phyloP scores from a whole-genome alignment of 2,797 vertebrate species.

The Euthynnus affinis region DNA sequence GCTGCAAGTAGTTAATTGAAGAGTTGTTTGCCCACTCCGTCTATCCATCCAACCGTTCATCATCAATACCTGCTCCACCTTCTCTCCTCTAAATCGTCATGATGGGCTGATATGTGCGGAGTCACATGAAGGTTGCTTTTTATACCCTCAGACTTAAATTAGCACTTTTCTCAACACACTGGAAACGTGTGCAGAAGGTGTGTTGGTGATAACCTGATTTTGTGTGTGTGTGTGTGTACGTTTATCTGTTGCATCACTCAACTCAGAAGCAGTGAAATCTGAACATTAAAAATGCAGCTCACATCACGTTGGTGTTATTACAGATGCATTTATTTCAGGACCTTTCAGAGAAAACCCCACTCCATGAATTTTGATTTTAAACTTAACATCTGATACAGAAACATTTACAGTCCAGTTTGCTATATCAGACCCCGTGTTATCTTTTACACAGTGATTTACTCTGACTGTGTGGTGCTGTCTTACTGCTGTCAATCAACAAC shows the following conservation, averaged over 20 bases:
- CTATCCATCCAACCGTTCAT: not conserved
- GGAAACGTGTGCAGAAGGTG: constrained; percentile 8
- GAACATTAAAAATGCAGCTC: constrained; percentile 20
- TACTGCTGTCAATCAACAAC: not conserved
- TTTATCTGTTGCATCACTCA: constrained; percentile 36
- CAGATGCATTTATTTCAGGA: not conserved
- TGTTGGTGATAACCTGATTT: not conserved
- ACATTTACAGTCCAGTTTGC: constrained; percentile 1
- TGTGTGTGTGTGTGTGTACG: not conserved
- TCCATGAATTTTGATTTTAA: constrained; percentile 18
- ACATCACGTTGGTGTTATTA: not conserved
- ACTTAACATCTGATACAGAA: not conserved
- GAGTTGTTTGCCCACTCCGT: not conserved
- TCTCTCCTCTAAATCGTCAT: not conserved
- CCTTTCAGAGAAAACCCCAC: constrained; percentile 28
- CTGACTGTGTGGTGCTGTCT: not conserved
- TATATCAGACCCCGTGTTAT: constrained; percentile 2
- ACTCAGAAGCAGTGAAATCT: constrained; percentile 16
- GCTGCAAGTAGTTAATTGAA: not conserved
- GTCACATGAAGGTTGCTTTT: not conserved
- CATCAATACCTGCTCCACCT: not conserved
- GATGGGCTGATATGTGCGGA: constrained; percentile 3
- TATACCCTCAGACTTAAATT: constrained; percentile 17
- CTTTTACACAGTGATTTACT: not conserved
- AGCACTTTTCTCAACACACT: constrained; percentile 1